These are phyloP conservation scores for Charaxes varanes DNA, from an alignment of 1,140 invertebrate species.

Conservation along the genomic window DNA sequence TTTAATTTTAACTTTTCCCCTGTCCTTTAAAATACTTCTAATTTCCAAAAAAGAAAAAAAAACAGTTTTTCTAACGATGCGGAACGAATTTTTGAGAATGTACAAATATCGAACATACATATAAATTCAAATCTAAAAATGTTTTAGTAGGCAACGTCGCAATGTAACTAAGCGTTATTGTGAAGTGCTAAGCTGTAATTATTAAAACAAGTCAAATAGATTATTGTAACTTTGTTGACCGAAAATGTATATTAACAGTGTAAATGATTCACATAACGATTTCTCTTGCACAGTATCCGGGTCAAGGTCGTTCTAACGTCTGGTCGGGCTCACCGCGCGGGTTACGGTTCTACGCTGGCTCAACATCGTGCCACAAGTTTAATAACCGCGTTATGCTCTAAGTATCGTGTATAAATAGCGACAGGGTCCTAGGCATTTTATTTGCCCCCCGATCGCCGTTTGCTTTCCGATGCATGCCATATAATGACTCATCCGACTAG, in stretches of 20 bases:
- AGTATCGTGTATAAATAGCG: conserved; percentile 24
- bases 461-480: conserved; percentile 15
- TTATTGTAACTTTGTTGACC: neutral
- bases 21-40: too few relatives aligned
- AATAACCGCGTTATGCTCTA: conserved; percentile 27
- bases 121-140: too few relatives aligned
- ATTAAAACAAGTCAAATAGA: neutral
- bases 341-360: conserved; percentile 7
- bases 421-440: conserved; percentile 24
- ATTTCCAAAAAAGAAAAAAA: too few relatives aligned
- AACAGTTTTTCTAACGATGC: too few relatives aligned
- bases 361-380: conserved; percentile 17
- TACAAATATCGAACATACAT: too few relatives aligned
- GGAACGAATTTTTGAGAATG: too few relatives aligned
- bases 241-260: conserved; percentile 15
- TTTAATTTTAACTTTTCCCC: too few relatives aligned
- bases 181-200: too few relatives aligned
- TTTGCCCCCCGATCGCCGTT: conserved; percentile 10
- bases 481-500: conserved; percentile 12
- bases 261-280: conserved; percentile 48
- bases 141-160: too few relatives aligned
- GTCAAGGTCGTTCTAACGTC: conserved; percentile 48
- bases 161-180: too few relatives aligned
- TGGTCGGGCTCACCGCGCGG: conserved; percentile 1
- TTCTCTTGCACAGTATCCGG: conserved; percentile 40